Evolutionary conservation across 2,888 invertebrate species (phyloP).

Genomic region (Thereva nobilitata): DNA sequence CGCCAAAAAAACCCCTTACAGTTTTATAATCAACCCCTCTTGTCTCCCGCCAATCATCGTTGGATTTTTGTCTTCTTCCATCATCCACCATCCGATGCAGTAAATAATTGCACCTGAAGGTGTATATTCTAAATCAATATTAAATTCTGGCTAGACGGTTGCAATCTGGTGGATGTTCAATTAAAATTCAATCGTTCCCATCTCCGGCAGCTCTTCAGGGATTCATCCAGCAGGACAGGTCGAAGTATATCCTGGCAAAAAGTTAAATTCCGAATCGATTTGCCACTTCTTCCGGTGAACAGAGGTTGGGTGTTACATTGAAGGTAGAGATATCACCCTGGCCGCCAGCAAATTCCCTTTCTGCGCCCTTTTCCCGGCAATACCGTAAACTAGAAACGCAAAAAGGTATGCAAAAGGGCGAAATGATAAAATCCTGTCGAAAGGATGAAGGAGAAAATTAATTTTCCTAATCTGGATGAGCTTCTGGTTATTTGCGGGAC

Average conservation of each 20-base stretch:
- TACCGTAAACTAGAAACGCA: conserved; percentile 19
- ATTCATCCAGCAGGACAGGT: background rate
- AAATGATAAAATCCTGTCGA: conserved; percentile 24
- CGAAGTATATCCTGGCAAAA: conserved; percentile 9
- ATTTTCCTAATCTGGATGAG: conserved; percentile 35
- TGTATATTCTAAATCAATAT: conserved; percentile 28
- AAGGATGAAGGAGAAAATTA: conserved; percentile 34
- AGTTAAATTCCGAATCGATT: conserved; percentile 29
- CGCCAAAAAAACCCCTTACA: too few species aligned
- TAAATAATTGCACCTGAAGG: conserved; percentile 4
- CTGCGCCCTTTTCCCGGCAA: conserved; percentile 5
- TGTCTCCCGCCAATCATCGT: too few species aligned
- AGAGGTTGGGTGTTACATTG: too few species aligned
- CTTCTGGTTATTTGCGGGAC: conserved; percentile 33
- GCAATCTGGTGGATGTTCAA: conserved; percentile 23
- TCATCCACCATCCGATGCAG: background rate
- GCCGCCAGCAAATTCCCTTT: too few species aligned
- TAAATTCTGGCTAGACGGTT: conserved; percentile 6
- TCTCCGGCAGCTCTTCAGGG: background rate
- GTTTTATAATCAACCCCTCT: too few species aligned
- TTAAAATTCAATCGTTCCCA: conserved; percentile 33
- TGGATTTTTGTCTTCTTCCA: too few species aligned
- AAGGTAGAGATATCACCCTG: too few species aligned
- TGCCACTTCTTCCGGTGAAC: background rate
- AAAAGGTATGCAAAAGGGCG: conserved; percentile 21